Evolutionary conservation across 1,140 invertebrate species (phyloP), one percentile per base, ranked within the genome.

Genomic region (Lucilia cuprina): DNA sequence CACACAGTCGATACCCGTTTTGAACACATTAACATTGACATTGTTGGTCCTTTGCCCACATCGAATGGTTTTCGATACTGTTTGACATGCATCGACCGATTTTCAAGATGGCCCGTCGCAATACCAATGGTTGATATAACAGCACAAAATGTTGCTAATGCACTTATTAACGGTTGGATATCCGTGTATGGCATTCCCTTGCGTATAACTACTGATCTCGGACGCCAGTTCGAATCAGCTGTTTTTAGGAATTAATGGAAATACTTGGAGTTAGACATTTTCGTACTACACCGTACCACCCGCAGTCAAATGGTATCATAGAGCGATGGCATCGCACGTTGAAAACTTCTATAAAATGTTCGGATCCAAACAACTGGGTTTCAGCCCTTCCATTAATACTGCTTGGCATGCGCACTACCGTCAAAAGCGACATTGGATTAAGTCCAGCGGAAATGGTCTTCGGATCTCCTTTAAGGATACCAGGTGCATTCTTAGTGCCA

Each of bases 171-270:
- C 25, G 25, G 25, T 30, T 30, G 25, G 25, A 30, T 30, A 30
- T 30, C 25, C 25, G 25, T 30, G 25, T 30, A 30, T 30, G 25
- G 25, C 25, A 30, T 30, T 30, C 25, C 25, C 25, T 30, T 30
- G 25, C 25, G 25, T 30, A 30, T 30, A 30, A 30, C 89, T 0
- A 92, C 90, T 0, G 92, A 93, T 84, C 88, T 88, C 75, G 92
- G 91, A 2, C n/a, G 84, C 0, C 91, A 91, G 84, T 93, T 92
- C 80, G 87, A 91, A 82, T 87, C 86, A 50, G 41, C 41, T 30
- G 74, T 75, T 75, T 75, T 75, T n/a, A 75, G n/a, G 74, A 75
- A 75, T 25, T 75, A 75, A 75, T 75, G 82, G 41, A 82, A 25
- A 9, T 55, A 25, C 80, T 50, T n/a, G 82, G 55, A 25, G 55